Evolutionary conservation across 2,113 vertebrate species (phyloP), one percentile per base, ranked within the genome.

Genomic region (Notothenia coriiceps): DNA sequence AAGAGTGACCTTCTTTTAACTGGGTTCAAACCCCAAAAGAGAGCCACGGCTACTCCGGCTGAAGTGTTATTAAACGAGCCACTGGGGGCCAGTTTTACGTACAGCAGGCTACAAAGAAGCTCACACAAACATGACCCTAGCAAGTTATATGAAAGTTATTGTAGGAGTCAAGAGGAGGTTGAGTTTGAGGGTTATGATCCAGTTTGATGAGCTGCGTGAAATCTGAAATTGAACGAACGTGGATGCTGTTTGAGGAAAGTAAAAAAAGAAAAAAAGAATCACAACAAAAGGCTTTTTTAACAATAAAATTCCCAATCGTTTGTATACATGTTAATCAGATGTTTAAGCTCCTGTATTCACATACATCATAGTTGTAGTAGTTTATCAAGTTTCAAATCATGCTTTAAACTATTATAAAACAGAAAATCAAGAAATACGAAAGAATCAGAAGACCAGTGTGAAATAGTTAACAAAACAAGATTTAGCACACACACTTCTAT

Each of bases 261-360:
- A 29, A 6, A 68, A 40, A 44, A 7, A 14, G 1, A 10, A 59
- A 8, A 29, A 4, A 43, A n/a, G 1, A 12, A 55, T 56, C 25
- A 44, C 11, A 43, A 40, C 3, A 22, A 5, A 10, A 70, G 35
- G 35, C 35, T 40, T 40, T 51, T 12, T 44, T 54, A 29, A 35
- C 18, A 33, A 20, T 13, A 29, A 10, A 62, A 33, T 33, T 40
- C 18, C 11, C 12, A 70, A 47, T 44, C 15, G 56, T 29, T 71
- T 33, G 40, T 54, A 14, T 57, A 47, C 3, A 43, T 14, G 15
- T 51, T 74, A 44, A 74, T 73, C 79, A 73, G 54, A 78, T 63
- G 66, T 52, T 7, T 12, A 52, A 8, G 35, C 17, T 18, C 56
- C 10, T 35, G 18, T 46, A 70, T 65, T 57, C 33, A 64, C 0